phyloP scores from a whole-genome alignment of 2,113 vertebrate species.

The Tylochromis polylepis region DNA sequence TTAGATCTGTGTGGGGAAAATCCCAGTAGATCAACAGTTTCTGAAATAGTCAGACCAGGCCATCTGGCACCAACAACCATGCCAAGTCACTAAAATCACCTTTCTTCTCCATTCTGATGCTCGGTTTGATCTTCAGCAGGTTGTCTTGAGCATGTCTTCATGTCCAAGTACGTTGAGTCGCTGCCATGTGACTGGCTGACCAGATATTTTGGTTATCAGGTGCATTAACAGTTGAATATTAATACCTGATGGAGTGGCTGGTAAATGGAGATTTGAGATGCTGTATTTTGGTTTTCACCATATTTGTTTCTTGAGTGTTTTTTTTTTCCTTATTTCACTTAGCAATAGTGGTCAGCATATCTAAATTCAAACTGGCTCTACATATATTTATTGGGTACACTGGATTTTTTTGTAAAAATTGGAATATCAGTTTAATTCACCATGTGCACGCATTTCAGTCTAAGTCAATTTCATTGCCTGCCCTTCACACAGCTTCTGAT shows the following conservation, averaged over 20 bases:
- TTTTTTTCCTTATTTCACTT: neutral
- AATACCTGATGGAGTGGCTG: neutral
- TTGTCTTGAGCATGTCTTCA: neutral
- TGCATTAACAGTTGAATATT: neutral
- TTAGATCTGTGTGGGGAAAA: neutral
- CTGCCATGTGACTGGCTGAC: neutral
- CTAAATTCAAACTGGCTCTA: neutral
- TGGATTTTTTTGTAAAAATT: neutral
- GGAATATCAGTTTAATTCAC: conserved; percentile 19
- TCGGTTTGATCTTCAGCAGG: neutral
- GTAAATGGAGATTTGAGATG: neutral
- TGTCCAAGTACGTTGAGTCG: neutral
- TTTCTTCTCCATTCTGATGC: neutral
- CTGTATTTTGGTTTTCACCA: accelerated
- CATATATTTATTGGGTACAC: neutral
- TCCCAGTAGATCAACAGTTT: neutral
- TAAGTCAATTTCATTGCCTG: conserved; percentile 14
- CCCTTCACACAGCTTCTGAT: conserved; percentile 41
- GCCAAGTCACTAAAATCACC: neutral
- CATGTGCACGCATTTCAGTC: conserved; percentile 17
- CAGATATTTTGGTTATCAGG: neutral
- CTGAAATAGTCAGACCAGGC: neutral
- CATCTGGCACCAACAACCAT: neutral
- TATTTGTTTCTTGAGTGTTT: neutral
- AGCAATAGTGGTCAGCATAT: neutral